A percentile compares a stretch with the other conserved stretches of the same genome.
Conservation (phyloP, 2,888 invertebrate genomes). For the Alviniconcha strummeri region DNA sequence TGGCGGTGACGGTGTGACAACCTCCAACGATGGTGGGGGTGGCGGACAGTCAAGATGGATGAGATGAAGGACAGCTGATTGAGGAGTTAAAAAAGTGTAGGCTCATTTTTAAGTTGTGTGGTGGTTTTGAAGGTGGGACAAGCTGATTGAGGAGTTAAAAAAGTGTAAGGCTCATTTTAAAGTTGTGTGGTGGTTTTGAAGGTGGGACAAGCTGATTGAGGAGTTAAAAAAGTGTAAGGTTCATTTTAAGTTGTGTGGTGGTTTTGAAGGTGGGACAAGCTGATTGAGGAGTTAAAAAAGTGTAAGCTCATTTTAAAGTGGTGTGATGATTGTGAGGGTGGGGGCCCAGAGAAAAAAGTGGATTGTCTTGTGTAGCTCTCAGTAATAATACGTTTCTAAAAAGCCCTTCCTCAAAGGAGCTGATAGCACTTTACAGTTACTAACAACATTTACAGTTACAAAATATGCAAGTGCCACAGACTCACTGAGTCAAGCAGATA, state of each 20-base stretch:
- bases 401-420: neutral
- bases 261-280: slow-evolving; percentile 40
- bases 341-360: neutral
- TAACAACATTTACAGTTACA: no score
- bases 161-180: slow-evolving; percentile 48
- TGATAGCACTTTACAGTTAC: no score
- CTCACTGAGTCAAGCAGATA: no score
- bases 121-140: slow-evolving; percentile 32
- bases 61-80: slow-evolving; percentile 56
- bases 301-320: slow-evolving; percentile 44
- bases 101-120: neutral
- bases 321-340: neutral
- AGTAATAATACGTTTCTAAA: neutral
- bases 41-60: slow-evolving; percentile 46
- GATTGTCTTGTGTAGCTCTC: neutral
- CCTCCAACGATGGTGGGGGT: slow-evolving; percentile 33
- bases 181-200: neutral
- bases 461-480: no score
- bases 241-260: neutral
- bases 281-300: slow-evolving; percentile 57
- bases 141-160: slow-evolving; percentile 56
- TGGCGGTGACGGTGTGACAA: slow-evolving; percentile 36
- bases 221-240: slow-evolving; percentile 59
- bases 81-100: slow-evolving; percentile 60
- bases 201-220: slow-evolving; percentile 51